Evolutionary conservation across 2,797 vertebrate species (phyloP).

Genomic region (Prionace glauca): DNA sequence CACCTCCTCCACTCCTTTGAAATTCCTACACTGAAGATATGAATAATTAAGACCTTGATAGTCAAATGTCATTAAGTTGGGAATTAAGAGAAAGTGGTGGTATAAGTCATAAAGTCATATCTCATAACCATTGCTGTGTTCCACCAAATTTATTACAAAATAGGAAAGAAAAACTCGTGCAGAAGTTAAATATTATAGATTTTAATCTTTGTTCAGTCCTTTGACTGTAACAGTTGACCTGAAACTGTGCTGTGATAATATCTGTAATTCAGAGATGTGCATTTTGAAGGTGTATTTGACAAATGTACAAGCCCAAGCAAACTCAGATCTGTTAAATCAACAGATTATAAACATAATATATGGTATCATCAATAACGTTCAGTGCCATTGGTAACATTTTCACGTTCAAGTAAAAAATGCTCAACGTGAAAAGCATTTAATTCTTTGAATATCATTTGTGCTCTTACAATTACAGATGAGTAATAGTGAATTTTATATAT

Average conservation of each 20-base stretch:
- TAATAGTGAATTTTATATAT: neutral
- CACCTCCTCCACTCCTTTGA: no score
- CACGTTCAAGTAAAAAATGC: neutral
- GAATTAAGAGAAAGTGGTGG: neutral
- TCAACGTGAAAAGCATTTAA: neutral
- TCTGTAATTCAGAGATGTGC: neutral
- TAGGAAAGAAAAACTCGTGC: neutral
- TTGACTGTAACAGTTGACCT: neutral
- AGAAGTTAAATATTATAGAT: neutral
- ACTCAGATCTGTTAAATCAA: conserved; percentile 8
- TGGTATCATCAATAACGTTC: neutral
- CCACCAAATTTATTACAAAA: neutral
- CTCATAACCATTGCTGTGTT: neutral
- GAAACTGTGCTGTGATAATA: neutral
- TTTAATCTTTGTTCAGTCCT: neutral
- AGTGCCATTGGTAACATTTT: neutral
- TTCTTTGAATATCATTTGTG: neutral
- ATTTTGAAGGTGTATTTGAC: conserved; percentile 1
- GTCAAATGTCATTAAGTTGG: neutral
- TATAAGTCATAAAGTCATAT: no score
- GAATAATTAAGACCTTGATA: neutral
- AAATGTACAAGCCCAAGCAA: neutral
- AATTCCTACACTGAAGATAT: neutral
- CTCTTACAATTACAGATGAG: neutral
- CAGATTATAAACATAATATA: neutral